Conservation (phyloP, 2,888 invertebrate genomes). For the Boloria euphrosyne region DNA sequence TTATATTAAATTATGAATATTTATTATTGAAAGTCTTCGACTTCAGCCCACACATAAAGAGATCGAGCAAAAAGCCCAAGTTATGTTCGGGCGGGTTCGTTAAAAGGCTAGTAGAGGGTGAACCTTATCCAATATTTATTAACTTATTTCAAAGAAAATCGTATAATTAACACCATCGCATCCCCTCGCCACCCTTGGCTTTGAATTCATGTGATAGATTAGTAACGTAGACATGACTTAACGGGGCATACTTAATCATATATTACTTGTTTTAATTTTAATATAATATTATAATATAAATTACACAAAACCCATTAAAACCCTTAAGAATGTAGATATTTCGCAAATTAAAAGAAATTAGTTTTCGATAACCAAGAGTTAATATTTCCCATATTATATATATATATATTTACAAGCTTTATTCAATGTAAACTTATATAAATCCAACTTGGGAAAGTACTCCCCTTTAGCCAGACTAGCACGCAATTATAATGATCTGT, state of each 20-base stretch:
- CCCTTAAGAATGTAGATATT: too few relatives aligned
- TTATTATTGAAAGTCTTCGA: slow-evolving; percentile 14
- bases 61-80: slow-evolving; percentile 27
- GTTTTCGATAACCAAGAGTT: too few relatives aligned
- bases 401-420: too few relatives aligned
- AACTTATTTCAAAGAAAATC: slow-evolving; percentile 82
- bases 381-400: too few relatives aligned
- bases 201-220: slow-evolving; percentile 46
- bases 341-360: too few relatives aligned
- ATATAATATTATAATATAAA: too few relatives aligned
- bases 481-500: too few relatives aligned
- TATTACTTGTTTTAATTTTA: too few relatives aligned
- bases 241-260: neutral
- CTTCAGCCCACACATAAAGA: slow-evolving; percentile 9
- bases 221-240: slow-evolving; percentile 38
- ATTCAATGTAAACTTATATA: too few relatives aligned
- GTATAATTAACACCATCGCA: slow-evolving; percentile 76
- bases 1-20: neutral
- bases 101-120: slow-evolving; percentile 64
- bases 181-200: slow-evolving; percentile 55
- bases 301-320: too few relatives aligned
- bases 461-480: too few relatives aligned
- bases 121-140: slow-evolving; percentile 81
- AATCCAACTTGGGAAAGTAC: too few relatives aligned
- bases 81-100: slow-evolving; percentile 50